Evolutionary conservation across 2,888 invertebrate genomes (phyloP).

Genomic region (Oscheius sp.): DNA sequence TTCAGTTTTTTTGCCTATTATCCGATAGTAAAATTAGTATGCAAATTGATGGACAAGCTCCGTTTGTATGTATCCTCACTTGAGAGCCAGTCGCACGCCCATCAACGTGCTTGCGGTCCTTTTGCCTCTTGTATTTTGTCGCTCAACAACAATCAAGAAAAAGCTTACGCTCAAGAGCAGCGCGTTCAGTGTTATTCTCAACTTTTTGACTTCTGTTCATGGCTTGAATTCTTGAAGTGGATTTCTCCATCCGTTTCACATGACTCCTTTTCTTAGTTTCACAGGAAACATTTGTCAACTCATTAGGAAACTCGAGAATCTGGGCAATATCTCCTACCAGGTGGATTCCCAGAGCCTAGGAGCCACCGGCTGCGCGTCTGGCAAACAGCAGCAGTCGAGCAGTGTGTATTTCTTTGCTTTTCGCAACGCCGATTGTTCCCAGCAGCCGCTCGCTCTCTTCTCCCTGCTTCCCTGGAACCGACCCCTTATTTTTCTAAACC

Average conservation of each 20-base stretch:
- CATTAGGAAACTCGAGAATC: not conserved
- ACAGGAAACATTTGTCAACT: not conserved
- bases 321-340: not conserved
- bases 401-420: constrained; percentile 37
- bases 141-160: too few relatives aligned
- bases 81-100: constrained; percentile 11
- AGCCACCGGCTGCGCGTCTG: constrained; percentile 24
- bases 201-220: too few relatives aligned
- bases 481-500: not conserved
- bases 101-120: constrained; percentile 1
- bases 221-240: too few relatives aligned
- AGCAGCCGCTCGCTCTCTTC: constrained; percentile 17
- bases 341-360: constrained; percentile 24
- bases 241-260: not conserved
- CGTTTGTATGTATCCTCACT: not conserved
- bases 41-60: not conserved
- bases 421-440: constrained; percentile 35
- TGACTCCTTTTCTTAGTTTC: not conserved
- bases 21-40: not conserved
- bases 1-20: not conserved
- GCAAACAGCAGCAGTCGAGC: constrained; percentile 31
- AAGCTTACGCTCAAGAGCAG: too few relatives aligned
- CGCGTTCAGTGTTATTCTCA: too few relatives aligned
- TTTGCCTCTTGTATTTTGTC: too few relatives aligned
- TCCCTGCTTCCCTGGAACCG: not conserved